phyloP scores from a whole-genome alignment of 2,888 invertebrate species.

The Lordiphosa fenestrarum region DNA sequence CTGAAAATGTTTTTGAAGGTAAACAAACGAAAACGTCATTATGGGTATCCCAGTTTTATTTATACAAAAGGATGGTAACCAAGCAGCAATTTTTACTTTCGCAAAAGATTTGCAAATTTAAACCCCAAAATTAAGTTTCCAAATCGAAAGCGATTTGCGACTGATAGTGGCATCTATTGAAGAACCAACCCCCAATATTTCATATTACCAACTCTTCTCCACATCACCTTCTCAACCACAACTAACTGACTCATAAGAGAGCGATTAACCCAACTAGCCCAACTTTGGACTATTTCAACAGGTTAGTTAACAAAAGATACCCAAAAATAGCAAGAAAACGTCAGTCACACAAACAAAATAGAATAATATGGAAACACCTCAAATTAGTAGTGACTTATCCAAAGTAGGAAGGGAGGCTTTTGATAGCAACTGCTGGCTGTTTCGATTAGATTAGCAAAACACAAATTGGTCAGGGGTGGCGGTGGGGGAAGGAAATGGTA shows the following conservation, averaged over 20 bases:
- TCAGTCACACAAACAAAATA: constrained; percentile 18
- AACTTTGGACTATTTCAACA: constrained; percentile 35
- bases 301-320: constrained; percentile 47
- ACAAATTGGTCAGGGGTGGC: constrained; percentile 8
- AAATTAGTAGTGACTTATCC: constrained; percentile 25
- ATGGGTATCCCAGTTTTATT: too few relatives aligned
- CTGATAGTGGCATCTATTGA: too few relatives aligned
- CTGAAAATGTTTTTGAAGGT: too few relatives aligned
- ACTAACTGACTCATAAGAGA: constrained; percentile 35
- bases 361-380: constrained; percentile 12
- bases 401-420: constrained; percentile 30
- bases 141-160: too few relatives aligned
- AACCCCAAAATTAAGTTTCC: too few relatives aligned
- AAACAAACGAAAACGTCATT: too few relatives aligned
- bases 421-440: constrained; percentile 41
- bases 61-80: too few relatives aligned
- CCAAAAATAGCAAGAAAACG: constrained; percentile 36
- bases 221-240: constrained; percentile 1
- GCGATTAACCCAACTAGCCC: neutral
- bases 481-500: neutral
- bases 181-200: too few relatives aligned
- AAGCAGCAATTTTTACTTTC: too few relatives aligned
- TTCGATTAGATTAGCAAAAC: constrained; percentile 60
- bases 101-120: too few relatives aligned
- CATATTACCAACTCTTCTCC: too few relatives aligned